Percentiles rank a stretch among this genome's conserved stretches.
Evolutionary conservation across 2,797 vertebrate genomes (phyloP).

Genomic region (Cryptoblepharus egeriae): DNA sequence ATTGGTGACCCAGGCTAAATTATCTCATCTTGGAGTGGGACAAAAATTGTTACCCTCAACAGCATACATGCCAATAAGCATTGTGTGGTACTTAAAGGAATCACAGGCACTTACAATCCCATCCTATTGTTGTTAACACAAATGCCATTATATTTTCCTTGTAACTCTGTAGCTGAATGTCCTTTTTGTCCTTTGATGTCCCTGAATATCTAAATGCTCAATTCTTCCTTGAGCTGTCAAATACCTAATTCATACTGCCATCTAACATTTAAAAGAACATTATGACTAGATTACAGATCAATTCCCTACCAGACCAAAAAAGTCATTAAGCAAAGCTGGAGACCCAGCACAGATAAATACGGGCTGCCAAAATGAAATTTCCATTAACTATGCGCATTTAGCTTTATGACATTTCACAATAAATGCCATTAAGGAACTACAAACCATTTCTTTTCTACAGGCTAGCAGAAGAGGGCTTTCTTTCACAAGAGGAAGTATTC

Average conservation of each 20-base stretch:
- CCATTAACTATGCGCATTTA: conserved; percentile 9
- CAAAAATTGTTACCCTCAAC: conserved; percentile 41
- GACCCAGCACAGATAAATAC: neutral
- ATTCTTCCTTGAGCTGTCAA: conserved; percentile 20
- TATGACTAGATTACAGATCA: conserved; percentile 23
- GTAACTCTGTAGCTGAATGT: neutral
- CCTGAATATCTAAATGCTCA: neutral
- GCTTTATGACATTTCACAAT: conserved; percentile 10
- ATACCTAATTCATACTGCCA: conserved; percentile 38
- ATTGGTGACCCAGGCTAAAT: conserved; percentile 5
- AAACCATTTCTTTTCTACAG: neutral
- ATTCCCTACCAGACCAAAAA: conserved; percentile 33
- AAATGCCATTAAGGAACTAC: neutral
- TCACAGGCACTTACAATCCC: conserved; percentile 21
- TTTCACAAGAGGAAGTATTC: no score
- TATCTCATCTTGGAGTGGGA: neutral
- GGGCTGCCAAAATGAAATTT: neutral
- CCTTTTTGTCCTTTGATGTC: conserved; percentile 11
- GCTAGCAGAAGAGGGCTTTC: neutral
- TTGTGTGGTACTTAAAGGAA: conserved; percentile 25
- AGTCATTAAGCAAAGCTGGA: neutral
- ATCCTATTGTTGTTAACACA: conserved; percentile 25
- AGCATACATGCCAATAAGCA: conserved; percentile 38
- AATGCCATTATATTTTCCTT: neutral
- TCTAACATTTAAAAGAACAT: conserved; percentile 36